These are phyloP conservation scores for Cuniculus paca DNA, from an alignment of 2,797 vertebrate genomes.

Conservation along the genomic window DNA sequence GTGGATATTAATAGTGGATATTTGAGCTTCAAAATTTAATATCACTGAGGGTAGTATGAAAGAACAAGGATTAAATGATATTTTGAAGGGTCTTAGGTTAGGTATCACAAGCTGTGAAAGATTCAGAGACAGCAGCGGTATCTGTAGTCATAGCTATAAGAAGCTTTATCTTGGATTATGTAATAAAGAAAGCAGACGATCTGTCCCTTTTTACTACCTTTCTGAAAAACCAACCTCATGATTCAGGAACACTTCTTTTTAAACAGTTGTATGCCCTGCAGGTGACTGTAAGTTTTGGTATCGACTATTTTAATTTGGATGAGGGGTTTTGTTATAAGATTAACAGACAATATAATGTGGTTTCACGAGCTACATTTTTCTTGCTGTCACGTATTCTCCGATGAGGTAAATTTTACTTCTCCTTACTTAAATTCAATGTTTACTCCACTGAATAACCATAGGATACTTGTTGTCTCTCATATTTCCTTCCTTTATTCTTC, in stretches of 20 bases:
- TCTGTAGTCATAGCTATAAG: not conserved
- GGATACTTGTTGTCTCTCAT: not conserved
- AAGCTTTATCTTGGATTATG: slow-evolving; percentile 14
- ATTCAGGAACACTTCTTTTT: slow-evolving; percentile 5
- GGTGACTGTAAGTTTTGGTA: slow-evolving; percentile 35
- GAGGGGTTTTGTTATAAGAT: slow-evolving; percentile 25
- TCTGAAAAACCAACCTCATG: not conserved
- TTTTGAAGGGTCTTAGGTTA: slow-evolving; percentile 63
- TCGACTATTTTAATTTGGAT: slow-evolving; percentile 49
- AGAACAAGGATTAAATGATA: slow-evolving; percentile 24
- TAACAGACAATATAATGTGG: slow-evolving; percentile 53
- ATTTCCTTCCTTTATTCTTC: slow-evolving; percentile 57
- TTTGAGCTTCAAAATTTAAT: slow-evolving; percentile 59
- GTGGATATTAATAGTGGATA: not conserved
- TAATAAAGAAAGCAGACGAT: not conserved
- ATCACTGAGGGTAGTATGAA: slow-evolving; percentile 16
- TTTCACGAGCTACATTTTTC: slow-evolving; percentile 33
- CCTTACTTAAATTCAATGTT: slow-evolving; percentile 34
- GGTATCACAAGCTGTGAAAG: slow-evolving; percentile 37
- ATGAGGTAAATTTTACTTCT: slow-evolving; percentile 41
- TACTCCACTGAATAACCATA: not conserved
- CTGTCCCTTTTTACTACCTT: slow-evolving; percentile 30
- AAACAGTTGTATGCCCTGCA: slow-evolving; percentile 22
- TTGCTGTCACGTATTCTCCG: slow-evolving; percentile 7
- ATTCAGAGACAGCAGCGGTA: not conserved